Percentiles rank a stretch among this genome's conserved stretches.
These are phyloP conservation scores for Phainopepla nitens DNA, from an alignment of 2,113 vertebrate genomes.

Conservation along the genomic window DNA sequence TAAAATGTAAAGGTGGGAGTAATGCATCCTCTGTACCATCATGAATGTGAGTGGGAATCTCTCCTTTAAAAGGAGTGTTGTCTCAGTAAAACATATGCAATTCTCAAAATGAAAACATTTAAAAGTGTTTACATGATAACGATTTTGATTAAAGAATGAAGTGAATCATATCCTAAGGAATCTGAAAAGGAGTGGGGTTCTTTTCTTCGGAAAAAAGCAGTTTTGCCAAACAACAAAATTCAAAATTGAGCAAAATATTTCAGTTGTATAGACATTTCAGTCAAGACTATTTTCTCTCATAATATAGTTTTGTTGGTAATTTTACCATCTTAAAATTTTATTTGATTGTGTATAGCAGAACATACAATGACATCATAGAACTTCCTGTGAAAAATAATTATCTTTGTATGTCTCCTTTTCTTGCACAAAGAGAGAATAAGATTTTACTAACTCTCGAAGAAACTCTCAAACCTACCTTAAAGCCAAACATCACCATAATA, in stretches of 20 bases:
- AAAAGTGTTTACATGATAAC: neutral
- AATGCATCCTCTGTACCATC: neutral
- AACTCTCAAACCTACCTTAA: neutral
- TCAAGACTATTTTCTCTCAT: neutral
- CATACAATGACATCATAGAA: neutral
- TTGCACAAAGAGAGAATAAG: neutral
- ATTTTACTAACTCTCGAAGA: neutral
- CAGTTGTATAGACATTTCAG: neutral
- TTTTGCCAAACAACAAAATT: neutral
- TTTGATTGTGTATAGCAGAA: neutral
- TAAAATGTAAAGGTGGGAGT: neutral
- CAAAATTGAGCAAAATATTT: neutral
- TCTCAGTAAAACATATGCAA: neutral
- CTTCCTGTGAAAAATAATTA: neutral
- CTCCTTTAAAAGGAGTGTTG: neutral
- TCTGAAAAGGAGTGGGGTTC: neutral
- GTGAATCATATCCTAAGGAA: neutral
- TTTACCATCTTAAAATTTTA: neutral
- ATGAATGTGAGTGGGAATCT: neutral
- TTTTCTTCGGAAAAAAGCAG: neutral
- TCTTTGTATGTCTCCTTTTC: neutral
- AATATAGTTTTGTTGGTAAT: neutral
- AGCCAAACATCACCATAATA: neutral
- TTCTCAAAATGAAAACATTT: neutral
- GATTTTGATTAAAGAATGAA: neutral